These are phyloP conservation scores for Triplophysa dalaica DNA, from an alignment of 2,113 vertebrate species.

Conservation along the genomic window DNA sequence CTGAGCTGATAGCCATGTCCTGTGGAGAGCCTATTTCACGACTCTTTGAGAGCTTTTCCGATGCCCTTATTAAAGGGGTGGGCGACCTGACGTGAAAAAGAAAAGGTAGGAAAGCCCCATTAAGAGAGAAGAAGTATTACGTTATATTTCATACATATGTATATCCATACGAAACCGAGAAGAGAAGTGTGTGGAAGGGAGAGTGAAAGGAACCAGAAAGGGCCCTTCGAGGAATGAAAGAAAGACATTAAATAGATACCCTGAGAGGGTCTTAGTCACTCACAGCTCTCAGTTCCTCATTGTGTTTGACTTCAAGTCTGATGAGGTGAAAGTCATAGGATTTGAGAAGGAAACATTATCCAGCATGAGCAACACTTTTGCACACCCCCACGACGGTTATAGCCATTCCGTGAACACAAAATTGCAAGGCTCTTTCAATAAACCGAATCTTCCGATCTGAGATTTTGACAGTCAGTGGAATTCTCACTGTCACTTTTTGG, in stretches of 20 bases:
- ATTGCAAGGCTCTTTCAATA: too few species aligned
- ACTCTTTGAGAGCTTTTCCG: slow-evolving; percentile 25
- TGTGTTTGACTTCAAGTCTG: slow-evolving; percentile 27
- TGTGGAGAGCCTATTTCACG: slow-evolving; percentile 11
- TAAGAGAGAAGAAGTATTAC: slow-evolving; percentile 20
- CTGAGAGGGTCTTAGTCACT: slow-evolving; percentile 23
- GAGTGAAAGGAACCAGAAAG: slow-evolving; percentile 26
- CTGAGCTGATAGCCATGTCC: slow-evolving; percentile 17
- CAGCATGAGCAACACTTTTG: too few species aligned
- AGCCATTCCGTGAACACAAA: too few species aligned
- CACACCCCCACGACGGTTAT: too few species aligned
- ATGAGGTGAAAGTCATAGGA: not conserved
- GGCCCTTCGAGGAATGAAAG: slow-evolving; percentile 6
- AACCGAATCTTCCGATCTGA: too few species aligned
- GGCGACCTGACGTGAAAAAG: slow-evolving; percentile 15
- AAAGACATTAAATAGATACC: slow-evolving; percentile 34
- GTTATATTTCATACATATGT: slow-evolving; percentile 38
- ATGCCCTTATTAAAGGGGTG: slow-evolving; percentile 45
- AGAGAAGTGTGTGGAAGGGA: not conserved
- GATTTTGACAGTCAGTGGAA: too few species aligned
- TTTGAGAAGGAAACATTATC: too few species aligned
- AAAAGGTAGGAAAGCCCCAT: slow-evolving; percentile 27
- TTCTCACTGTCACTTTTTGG: too few species aligned
- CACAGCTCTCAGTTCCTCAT: slow-evolving; percentile 2
- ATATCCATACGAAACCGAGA: slow-evolving; percentile 9